Base-by-base conservation (phyloP, 2,888 invertebrate species). In the Caenorhabditis becei region DNA sequence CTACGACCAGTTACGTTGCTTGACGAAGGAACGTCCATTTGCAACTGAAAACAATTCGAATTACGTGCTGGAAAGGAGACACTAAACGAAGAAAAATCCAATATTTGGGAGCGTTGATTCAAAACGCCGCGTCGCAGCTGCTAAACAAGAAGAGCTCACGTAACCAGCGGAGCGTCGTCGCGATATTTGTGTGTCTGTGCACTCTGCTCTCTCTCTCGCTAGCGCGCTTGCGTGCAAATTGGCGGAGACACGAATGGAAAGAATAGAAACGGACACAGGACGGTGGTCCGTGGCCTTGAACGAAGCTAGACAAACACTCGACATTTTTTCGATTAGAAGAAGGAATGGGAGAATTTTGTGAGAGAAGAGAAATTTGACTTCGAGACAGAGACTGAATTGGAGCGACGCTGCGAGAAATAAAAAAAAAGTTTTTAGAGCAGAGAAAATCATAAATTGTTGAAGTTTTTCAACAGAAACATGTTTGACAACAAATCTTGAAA, bases 1-100 rank as follows among this genome's bases (percentile, higher is more conserved):
- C 63, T 32, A 20, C 77, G 14, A 1, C 77, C 77, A 1, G 77
- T 77, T 1, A 77, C 69, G 49, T 77, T 77, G 28, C 67, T 77
- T 0, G 56, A 77, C 5, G 77, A 56, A 8, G 77, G 66, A 7
- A 20, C 18, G 24, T 66, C 66, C 74, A 74, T 74, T 56, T 44
- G n/a, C 10, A 20, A 28, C 26, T n/a, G 35, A 49, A 51, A 58
- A 23, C 14, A 35, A n/a, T 3, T 51, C 20, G 20, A 51, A n/a
- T n/a, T 58, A 16, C 11, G 2, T 37, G 20, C 14, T 41, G 41
- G 24, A 51, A 2, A 51, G n/a, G n/a, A n/a, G n/a, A n/a, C n/a
- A n/a, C n/a, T 20, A 51, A 20, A 7, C 20, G 20, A 51, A 11
- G 51, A 51, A 20, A 51, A 10, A 51, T 18, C 16, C 8, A 18